Evolutionary conservation across 2,888 invertebrate species (phyloP), one percentile per base, ranked within the genome.

Genomic region (Andrena minutula): DNA sequence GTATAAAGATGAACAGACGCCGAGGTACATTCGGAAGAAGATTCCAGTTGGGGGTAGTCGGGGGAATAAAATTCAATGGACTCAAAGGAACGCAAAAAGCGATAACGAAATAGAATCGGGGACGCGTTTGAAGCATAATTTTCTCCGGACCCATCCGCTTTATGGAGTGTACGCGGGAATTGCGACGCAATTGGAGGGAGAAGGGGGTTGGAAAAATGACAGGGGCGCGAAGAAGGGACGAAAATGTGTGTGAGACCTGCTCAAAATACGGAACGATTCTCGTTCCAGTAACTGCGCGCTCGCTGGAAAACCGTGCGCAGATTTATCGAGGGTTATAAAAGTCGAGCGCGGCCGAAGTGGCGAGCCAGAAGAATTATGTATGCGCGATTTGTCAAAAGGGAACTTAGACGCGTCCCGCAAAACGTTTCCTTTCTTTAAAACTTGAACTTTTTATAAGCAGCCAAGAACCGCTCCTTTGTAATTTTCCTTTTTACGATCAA

Each of bases 331-430:
- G 81, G 66, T 56, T 64, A 32, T 74, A 64, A 81, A 70, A 65
- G 51, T 65, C 35, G 56, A 61, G 58, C 41, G 26, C 6, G 30
- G 23, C 26, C 61, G 32, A 51, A 58, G 47, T 56, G 41, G 20
- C 79, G 28, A 53, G 32, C 71, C 32, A 41, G 71, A 60, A 66
- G 47, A 26, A 80, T 80, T 80, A 80, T 63, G 61, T 35, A 80
- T 79, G 80, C 80, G 56, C 80, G 72, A 66, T 80, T 68, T 73
- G 61, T 80, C 80, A 79, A 80, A 80, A 79, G 80, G n/a, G 47
- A 23, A 41, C 16, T 58, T 8, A 35, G 64, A 23, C 8, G 26
- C 32, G 23, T n/a, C 7, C 10, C 12, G 12, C 47, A 16, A 61
- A 61, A 49, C 16, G 26, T 3, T 61, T 7, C n/a, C 10, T 35